Evolutionary conservation across 2,888 invertebrate genomes (phyloP).

Genomic region (Oxyteleia sp.): DNA sequence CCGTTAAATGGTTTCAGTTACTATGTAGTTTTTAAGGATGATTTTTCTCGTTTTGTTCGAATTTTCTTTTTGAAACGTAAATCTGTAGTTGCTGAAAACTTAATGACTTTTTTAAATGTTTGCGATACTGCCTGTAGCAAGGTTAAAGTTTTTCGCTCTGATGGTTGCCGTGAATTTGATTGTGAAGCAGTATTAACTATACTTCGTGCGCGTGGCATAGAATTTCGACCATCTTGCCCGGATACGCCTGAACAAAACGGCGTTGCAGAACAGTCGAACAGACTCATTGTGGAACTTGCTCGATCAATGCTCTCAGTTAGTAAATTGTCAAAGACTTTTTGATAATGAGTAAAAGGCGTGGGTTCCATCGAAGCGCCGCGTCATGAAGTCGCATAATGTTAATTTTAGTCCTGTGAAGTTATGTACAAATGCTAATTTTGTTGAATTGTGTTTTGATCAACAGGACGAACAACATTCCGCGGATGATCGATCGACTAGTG

Average conservation of each 20-base stretch:
- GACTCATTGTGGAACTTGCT: constrained; percentile 27
- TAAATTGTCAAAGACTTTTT: constrained; percentile 50
- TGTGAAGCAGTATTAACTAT: constrained; percentile 33
- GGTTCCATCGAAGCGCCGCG: constrained; percentile 40
- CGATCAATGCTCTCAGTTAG: constrained; percentile 60
- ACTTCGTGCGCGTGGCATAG: constrained; percentile 28
- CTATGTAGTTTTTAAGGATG: constrained; percentile 74
- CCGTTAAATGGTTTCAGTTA: constrained; percentile 75
- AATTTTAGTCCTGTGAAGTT: constrained; percentile 54
- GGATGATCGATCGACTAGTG: not conserved
- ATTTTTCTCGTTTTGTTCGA: constrained; percentile 70
- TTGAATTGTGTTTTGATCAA: constrained; percentile 14
- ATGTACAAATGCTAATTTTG: constrained; percentile 21
- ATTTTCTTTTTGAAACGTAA: constrained; percentile 54
- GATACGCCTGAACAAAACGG: constrained; percentile 55
- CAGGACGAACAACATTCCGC: constrained; percentile 14
- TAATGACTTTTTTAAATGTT: constrained; percentile 69
- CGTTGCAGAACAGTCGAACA: constrained; percentile 44
- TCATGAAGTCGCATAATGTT: constrained; percentile 47
- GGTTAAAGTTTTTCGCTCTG: constrained; percentile 72
- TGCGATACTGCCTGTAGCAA: constrained; percentile 56
- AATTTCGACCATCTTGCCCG: constrained; percentile 33
- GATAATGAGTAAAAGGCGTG: constrained; percentile 16
- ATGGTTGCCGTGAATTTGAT: constrained; percentile 66
- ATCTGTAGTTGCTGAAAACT: constrained; percentile 52